Percentiles rank a stretch among this genome's conserved stretches.
phyloP scores from a whole-genome alignment of 1,140 invertebrate genomes.

The Colletes latitarsis region DNA sequence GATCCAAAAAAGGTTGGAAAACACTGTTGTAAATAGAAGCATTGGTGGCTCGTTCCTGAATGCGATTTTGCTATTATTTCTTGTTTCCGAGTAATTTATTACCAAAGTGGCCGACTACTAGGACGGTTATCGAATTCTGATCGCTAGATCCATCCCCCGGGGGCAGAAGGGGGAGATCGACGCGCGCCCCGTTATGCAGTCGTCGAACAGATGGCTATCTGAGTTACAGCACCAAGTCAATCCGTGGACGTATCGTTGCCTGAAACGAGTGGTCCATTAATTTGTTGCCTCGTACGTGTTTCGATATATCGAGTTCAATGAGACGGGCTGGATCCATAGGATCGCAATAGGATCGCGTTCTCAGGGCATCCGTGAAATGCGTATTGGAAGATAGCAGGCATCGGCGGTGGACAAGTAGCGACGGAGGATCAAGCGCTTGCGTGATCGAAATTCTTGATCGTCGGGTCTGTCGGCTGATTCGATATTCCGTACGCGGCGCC shows the following conservation, averaged over 20 bases:
- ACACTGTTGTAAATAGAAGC: no score
- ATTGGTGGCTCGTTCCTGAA: no score
- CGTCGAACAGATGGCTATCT: conserved; percentile 46
- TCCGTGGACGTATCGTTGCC: conserved; percentile 1
- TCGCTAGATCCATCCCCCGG: neutral
- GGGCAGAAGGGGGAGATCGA: no score
- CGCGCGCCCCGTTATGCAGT: conserved; percentile 20
- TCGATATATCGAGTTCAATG: conserved; percentile 40
- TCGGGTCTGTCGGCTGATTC: conserved; percentile 31
- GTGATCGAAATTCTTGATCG: conserved; percentile 45
- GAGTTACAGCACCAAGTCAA: conserved; percentile 32
- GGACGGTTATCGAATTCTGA: neutral
- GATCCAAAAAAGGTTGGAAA: no score
- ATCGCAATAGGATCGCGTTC: neutral
- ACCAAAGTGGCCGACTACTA: no score
- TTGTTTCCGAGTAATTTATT: no score
- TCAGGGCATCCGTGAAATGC: neutral
- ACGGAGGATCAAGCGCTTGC: conserved; percentile 24
- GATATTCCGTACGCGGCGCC: conserved; percentile 19
- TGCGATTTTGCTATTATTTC: no score
- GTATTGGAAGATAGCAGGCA: conserved; percentile 23
- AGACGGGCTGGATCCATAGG: conserved; percentile 17
- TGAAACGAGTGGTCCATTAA: conserved; percentile 43
- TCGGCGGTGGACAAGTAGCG: conserved; percentile 17
- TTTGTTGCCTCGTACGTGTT: conserved; percentile 48